Evolutionary conservation across 2,113 vertebrate species (phyloP).

Genomic region (Zeus faber): DNA sequence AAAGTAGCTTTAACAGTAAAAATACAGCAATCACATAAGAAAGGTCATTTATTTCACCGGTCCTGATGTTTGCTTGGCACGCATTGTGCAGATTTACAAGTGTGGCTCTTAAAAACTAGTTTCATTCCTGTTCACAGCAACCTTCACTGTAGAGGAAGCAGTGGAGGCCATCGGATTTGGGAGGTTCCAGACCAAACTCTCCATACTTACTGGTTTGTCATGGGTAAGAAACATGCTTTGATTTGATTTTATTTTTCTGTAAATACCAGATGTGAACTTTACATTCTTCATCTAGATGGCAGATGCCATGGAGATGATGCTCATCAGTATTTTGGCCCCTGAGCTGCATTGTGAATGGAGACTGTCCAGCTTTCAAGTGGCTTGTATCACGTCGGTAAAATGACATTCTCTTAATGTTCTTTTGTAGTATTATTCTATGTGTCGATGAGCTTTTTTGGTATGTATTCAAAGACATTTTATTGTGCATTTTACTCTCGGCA

Average conservation of each 20-base stretch:
- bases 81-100: too few relatives aligned
- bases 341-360: conserved; percentile 95
- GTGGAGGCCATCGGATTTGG: conserved; percentile 93
- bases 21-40: too few relatives aligned
- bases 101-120: too few relatives aligned
- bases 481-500: too few relatives aligned
- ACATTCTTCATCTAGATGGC: conserved; percentile 86
- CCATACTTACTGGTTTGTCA: conserved; percentile 86
- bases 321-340: conserved; percentile 91
- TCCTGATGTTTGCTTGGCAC: too few relatives aligned
- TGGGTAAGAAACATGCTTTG: conserved; percentile 79
- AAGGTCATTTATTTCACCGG: too few relatives aligned
- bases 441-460: too few relatives aligned
- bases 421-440: too few relatives aligned
- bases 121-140: too few relatives aligned
- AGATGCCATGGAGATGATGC: conserved; percentile 99
- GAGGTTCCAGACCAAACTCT: conserved; percentile 93
- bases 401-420: background rate
- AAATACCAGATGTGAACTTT: too few relatives aligned
- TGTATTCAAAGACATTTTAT: too few relatives aligned
- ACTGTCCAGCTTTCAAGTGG: conserved; percentile 88
- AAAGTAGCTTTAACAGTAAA: too few relatives aligned
- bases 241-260: background rate
- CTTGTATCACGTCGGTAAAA: conserved; percentile 90
- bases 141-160: conserved; percentile 92